phyloP scores from a whole-genome alignment of 2,113 vertebrate genomes.

The Dermatemys mawii region DNA sequence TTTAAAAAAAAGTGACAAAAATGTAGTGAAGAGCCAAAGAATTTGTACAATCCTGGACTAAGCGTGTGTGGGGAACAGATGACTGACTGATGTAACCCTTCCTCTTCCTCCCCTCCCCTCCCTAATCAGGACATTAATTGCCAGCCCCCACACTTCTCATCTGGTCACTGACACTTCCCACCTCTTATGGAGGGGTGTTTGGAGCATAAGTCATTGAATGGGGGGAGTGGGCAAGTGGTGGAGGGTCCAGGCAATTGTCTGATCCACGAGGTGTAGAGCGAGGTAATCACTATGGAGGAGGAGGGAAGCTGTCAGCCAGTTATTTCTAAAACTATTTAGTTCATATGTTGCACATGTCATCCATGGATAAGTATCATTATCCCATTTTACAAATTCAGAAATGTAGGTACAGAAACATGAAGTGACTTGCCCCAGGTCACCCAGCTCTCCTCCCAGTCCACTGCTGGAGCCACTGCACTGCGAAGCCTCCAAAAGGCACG shows the following conservation, averaged over 20 bases:
- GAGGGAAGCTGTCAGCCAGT: accelerated
- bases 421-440: not conserved
- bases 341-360: not conserved
- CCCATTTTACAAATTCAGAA: not conserved
- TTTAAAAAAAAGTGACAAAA: slow-evolving; percentile 36
- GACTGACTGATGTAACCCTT: slow-evolving; percentile 10
- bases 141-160: not conserved
- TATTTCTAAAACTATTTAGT: not conserved
- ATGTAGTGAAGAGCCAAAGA: not conserved
- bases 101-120: not conserved
- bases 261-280: not conserved
- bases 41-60: slow-evolving; percentile 7
- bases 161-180: not conserved
- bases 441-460: not conserved
- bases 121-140: not conserved
- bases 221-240: not conserved
- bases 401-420: not conserved
- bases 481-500: not conserved
- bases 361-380: not conserved
- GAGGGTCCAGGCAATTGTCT: not conserved
- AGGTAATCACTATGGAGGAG: not conserved
- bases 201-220: not conserved
- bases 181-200: accelerated
- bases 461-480: not conserved
- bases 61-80: not conserved